phyloP scores from a whole-genome alignment of 1,140 invertebrate genomes.

The Temnothorax curvispinosus region DNA sequence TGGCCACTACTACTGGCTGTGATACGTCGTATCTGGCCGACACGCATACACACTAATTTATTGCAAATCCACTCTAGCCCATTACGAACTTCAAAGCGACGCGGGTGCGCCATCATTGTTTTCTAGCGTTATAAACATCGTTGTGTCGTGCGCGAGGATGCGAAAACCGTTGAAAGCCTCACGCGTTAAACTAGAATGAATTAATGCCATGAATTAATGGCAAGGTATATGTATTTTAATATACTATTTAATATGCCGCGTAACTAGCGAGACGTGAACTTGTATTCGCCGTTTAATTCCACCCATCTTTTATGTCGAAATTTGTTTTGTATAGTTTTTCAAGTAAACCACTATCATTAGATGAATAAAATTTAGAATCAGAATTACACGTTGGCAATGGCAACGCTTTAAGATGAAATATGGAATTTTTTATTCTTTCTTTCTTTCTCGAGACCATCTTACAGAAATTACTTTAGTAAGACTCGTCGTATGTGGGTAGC shows the following conservation, averaged over 20 bases:
- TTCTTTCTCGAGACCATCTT: not conserved
- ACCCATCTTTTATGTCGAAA: not conserved
- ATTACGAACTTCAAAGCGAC: constrained; percentile 58
- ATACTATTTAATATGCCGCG: constrained; percentile 30
- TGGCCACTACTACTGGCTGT: constrained; percentile 8
- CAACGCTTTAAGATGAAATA: not conserved
- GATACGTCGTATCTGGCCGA: constrained; percentile 52
- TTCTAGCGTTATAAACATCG: constrained; percentile 55
- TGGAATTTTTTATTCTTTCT: not conserved
- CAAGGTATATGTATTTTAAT: constrained; percentile 28
- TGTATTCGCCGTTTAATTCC: not conserved
- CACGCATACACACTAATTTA: constrained; percentile 53
- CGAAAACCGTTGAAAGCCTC: constrained; percentile 51
- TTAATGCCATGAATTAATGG: constrained; percentile 52
- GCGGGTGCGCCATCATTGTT: constrained; percentile 51
- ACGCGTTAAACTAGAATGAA: constrained; percentile 52
- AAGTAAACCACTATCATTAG: not conserved
- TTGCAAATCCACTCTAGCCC: constrained; percentile 52
- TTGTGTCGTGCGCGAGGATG: constrained; percentile 41
- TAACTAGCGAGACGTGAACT: not conserved
- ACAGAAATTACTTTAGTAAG: constrained; percentile 10
- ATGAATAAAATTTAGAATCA: not conserved
- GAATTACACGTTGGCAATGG: too few species aligned
- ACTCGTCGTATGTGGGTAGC: constrained; percentile 26
- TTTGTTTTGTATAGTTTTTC: not conserved